Conservation (phyloP, 2,888 invertebrate genomes). For the Melanargia galathea region DNA sequence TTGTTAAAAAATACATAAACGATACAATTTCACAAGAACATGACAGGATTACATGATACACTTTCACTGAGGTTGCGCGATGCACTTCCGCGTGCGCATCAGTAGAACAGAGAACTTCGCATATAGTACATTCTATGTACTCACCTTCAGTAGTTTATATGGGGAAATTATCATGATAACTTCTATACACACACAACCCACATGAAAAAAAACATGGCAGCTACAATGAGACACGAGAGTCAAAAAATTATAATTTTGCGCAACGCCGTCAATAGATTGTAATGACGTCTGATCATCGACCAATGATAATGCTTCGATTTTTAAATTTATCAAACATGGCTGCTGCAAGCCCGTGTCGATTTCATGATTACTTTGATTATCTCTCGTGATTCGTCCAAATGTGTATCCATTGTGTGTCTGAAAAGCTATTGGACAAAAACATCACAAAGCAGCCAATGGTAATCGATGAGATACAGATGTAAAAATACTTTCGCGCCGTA, state of each 20-base stretch:
- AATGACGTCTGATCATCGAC: slow-evolving; percentile 69
- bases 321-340: slow-evolving; percentile 70
- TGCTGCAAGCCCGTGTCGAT: slow-evolving; percentile 52
- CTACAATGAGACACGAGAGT: slow-evolving; percentile 73
- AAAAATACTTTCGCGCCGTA: slow-evolving; percentile 56
- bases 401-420: slow-evolving; percentile 43
- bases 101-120: slow-evolving; percentile 50
- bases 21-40: slow-evolving; percentile 80
- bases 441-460: slow-evolving; percentile 52
- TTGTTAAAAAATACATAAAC: slow-evolving; percentile 51
- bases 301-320: slow-evolving; percentile 63
- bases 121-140: slow-evolving; percentile 50
- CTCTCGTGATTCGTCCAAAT: slow-evolving; percentile 62
- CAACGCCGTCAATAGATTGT: slow-evolving; percentile 74
- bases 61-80: slow-evolving; percentile 76
- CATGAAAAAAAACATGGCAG: slow-evolving; percentile 91
- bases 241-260: slow-evolving; percentile 76
- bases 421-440: slow-evolving; percentile 51
- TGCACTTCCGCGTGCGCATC: slow-evolving; percentile 63
- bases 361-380: slow-evolving; percentile 51
- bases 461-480: slow-evolving; percentile 41
- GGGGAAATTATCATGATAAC: slow-evolving; percentile 76
- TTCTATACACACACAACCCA: slow-evolving; percentile 83
- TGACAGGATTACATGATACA: slow-evolving; percentile 80
- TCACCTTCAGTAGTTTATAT: slow-evolving; percentile 73